phyloP scores from a whole-genome alignment of 1,140 invertebrate species.

The Dendrolimus kikuchii region DNA sequence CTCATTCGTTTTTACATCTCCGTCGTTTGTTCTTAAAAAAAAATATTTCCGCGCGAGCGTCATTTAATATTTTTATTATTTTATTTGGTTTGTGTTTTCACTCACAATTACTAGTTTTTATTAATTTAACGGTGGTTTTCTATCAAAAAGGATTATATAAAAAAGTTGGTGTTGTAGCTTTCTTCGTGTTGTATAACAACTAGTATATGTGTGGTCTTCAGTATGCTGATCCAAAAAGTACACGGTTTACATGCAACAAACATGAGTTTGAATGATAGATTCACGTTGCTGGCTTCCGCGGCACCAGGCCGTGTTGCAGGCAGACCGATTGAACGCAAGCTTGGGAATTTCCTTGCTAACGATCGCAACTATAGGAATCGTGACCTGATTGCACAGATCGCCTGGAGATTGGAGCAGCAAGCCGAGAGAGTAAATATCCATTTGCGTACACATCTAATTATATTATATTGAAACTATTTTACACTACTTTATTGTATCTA shows the following conservation, averaged over 20 bases:
- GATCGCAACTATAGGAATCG: slow-evolving; percentile 26
- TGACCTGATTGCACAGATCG: slow-evolving; percentile 32
- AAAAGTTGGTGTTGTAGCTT: too few relatives aligned
- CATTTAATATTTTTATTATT: not conserved
- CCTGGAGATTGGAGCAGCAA: slow-evolving; percentile 31
- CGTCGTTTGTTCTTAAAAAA: slow-evolving; percentile 1
- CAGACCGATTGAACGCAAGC: slow-evolving; percentile 11
- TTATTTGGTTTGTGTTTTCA: too few relatives aligned
- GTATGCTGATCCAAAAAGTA: slow-evolving; percentile 51
- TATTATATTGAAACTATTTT: not conserved
- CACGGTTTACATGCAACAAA: slow-evolving; percentile 44
- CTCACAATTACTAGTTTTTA: too few relatives aligned
- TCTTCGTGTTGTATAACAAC: not conserved
- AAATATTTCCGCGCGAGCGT: slow-evolving; percentile 3
- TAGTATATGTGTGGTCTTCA: slow-evolving; percentile 7
- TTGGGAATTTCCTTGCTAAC: slow-evolving; percentile 11
- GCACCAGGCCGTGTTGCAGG: slow-evolving; percentile 16
- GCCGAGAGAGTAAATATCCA: slow-evolving; percentile 26
- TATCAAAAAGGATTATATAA: too few relatives aligned
- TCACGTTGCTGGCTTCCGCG: slow-evolving; percentile 33
- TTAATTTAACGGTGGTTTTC: too few relatives aligned
- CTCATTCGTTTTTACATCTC: not conserved
- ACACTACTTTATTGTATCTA: not conserved
- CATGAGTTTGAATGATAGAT: slow-evolving; percentile 44
- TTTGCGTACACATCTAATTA: too few relatives aligned